These are phyloP conservation scores for Atta cephalotes DNA, from an alignment of 1,140 invertebrate genomes.

Conservation along the genomic window DNA sequence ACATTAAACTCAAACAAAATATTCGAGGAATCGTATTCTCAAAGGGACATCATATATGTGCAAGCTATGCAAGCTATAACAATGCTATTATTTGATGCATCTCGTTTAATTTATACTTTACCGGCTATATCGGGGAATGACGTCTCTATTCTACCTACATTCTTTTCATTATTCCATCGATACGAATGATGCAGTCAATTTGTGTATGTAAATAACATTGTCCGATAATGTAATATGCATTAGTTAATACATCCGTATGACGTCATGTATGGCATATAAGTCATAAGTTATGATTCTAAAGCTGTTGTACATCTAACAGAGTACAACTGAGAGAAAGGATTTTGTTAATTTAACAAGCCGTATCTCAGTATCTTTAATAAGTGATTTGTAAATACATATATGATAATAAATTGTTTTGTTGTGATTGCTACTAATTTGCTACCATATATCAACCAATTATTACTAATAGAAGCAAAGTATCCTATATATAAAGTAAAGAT, in stretches of 20 bases:
- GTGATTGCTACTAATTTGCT: too few relatives aligned
- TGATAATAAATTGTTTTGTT: too few relatives aligned
- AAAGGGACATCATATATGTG: neutral
- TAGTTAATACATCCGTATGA: neutral
- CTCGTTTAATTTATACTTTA: conserved; percentile 48
- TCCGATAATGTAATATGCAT: conserved; percentile 7
- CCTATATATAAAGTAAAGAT: too few relatives aligned
- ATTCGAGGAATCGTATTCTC: neutral
- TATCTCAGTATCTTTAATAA: too few relatives aligned
- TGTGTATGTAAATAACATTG: conserved; percentile 17
- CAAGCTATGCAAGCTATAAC: neutral
- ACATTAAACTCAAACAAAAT: conserved; percentile 14
- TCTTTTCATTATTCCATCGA: conserved; percentile 23
- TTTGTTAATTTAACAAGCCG: too few relatives aligned
- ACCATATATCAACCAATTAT: too few relatives aligned
- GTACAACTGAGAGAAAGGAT: too few relatives aligned
- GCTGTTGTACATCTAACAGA: neutral
- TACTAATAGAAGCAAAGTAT: too few relatives aligned
- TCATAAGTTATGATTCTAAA: neutral
- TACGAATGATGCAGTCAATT: neutral
- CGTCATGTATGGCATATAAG: neutral
- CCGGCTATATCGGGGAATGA: conserved; percentile 4
- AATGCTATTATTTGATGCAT: conserved; percentile 67
- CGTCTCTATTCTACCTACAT: neutral
- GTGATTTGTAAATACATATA: too few relatives aligned